These are phyloP conservation scores for Camelus bactrianus DNA, from an alignment of 2,113 vertebrate genomes.

Conservation along the genomic window DNA sequence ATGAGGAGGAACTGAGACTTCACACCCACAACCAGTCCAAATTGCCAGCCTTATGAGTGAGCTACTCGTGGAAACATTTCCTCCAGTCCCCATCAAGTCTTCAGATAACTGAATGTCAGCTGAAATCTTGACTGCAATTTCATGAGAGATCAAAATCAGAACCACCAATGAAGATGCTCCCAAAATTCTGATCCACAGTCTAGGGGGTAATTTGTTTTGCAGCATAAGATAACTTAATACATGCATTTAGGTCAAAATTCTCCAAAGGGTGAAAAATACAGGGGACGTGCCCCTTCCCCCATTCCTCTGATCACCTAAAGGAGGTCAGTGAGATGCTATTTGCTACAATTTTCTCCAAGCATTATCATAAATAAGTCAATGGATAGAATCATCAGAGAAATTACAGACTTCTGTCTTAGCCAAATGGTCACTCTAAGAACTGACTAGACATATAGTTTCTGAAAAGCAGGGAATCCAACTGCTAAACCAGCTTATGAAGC, in stretches of 20 bases:
- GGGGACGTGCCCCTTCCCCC: not conserved
- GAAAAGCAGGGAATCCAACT: not conserved
- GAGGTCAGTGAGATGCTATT: not conserved
- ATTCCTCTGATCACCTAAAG: not conserved
- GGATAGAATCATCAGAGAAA: not conserved
- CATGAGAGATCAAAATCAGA: not conserved
- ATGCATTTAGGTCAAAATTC: conserved; percentile 1
- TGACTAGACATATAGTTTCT: not conserved
- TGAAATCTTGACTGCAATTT: not conserved
- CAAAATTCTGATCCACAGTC: not conserved
- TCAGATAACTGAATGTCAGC: not conserved
- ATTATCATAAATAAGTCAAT: not conserved
- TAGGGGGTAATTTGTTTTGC: not conserved
- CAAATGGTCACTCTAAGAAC: not conserved
- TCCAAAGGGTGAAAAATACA: not conserved
- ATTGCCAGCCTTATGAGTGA: not conserved
- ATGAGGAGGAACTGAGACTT: not conserved
- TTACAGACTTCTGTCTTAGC: not conserved
- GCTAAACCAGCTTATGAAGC: not conserved
- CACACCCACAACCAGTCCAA: not conserved
- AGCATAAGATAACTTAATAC: not conserved
- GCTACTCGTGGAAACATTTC: not conserved
- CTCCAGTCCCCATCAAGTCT: not conserved
- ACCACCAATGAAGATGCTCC: not conserved
- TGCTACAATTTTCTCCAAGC: not conserved